Conservation (phyloP, 2,888 invertebrate species). For the Cremastobaeus sp. region DNA sequence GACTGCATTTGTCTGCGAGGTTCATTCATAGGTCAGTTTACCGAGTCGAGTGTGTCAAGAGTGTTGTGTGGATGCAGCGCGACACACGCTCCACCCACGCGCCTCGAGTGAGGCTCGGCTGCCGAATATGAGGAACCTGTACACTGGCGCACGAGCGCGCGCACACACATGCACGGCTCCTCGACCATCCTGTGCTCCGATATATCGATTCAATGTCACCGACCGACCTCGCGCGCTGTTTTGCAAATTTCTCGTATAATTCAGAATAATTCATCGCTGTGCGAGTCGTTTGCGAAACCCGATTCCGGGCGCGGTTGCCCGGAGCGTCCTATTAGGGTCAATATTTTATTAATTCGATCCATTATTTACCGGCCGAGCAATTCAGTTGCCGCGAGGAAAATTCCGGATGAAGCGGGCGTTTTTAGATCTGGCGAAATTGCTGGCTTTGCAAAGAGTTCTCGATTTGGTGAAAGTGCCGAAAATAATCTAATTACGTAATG, state of each 20-base stretch:
- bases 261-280: slow-evolving; percentile 7
- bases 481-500: too few species aligned
- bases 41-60: slow-evolving; percentile 38
- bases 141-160: neutral
- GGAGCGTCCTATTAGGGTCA: too few species aligned
- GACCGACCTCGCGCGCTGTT: slow-evolving; percentile 59
- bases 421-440: too few species aligned
- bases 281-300: neutral
- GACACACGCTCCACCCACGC: slow-evolving; percentile 16
- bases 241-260: slow-evolving; percentile 35
- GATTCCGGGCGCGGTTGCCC: neutral
- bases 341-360: too few species aligned
- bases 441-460: too few species aligned
- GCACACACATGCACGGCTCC: slow-evolving; percentile 7
- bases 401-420: too few species aligned
- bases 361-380: too few species aligned
- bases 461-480: too few species aligned
- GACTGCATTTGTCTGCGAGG: slow-evolving; percentile 35
- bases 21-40: slow-evolving; percentile 43
- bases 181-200: slow-evolving; percentile 33
- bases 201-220: slow-evolving; percentile 67
- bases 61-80: slow-evolving; percentile 10
- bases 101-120: neutral
- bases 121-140: neutral
- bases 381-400: too few species aligned